Evolutionary conservation across 64 coral and sea anemone genomes (phyloP).

Genomic region (Trachythela sp.): DNA sequence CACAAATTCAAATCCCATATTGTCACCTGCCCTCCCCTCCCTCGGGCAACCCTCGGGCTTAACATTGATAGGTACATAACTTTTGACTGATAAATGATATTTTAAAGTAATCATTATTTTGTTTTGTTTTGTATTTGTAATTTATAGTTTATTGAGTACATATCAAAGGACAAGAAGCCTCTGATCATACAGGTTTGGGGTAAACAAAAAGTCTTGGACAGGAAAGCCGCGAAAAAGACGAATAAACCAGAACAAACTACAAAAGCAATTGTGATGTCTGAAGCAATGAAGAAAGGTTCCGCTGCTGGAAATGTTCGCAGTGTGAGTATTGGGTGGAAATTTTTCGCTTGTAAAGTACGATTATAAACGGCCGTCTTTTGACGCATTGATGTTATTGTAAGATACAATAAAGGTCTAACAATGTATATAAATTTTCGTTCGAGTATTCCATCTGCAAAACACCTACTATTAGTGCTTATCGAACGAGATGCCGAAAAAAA

Average conservation of each 20-base stretch:
- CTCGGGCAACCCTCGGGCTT: too few species aligned
- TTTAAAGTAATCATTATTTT: too few species aligned
- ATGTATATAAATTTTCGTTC: too few species aligned
- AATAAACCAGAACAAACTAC: conserved; percentile 78
- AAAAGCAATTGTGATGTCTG: conserved; percentile 84
- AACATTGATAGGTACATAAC: too few species aligned
- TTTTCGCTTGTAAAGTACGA: neutral
- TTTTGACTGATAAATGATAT: neutral
- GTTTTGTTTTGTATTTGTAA: neutral
- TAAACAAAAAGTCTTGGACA: conserved; percentile 57
- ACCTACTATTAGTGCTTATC: too few species aligned
- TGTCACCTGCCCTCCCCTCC: too few species aligned
- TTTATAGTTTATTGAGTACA: conserved; percentile 66
- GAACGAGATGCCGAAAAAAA: too few species aligned
- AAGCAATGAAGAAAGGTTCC: conserved; percentile 63
- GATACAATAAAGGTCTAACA: too few species aligned
- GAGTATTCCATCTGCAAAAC: too few species aligned
- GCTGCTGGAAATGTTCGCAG: conserved; percentile 41
- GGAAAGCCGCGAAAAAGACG: conserved; percentile 69
- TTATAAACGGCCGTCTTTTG: too few species aligned
- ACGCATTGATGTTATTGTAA: too few species aligned
- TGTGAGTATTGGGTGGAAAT: conserved; percentile 27
- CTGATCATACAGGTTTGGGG: conserved; percentile 92
- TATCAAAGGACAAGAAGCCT: conserved; percentile 43
- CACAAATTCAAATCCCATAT: too few species aligned